Evolutionary conservation across 2,888 invertebrate species (phyloP).

Genomic region (Hemaris fuciformis): DNA sequence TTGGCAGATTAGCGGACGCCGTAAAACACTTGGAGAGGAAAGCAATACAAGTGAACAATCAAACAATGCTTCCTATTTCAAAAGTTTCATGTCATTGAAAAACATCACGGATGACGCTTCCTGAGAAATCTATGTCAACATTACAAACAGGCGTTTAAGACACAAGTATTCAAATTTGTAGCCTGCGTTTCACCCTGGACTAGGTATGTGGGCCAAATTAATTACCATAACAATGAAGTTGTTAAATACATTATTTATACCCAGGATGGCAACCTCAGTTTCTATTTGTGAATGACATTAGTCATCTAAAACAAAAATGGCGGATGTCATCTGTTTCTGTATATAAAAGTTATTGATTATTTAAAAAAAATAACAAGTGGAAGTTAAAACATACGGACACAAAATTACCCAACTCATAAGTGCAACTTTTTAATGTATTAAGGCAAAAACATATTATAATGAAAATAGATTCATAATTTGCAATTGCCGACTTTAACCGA

Average conservation of each 20-base stretch:
- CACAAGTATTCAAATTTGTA: slow-evolving; percentile 44
- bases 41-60: not conserved
- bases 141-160: slow-evolving; percentile 38
- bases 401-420: too few relatives aligned
- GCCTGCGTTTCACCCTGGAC: slow-evolving; percentile 53
- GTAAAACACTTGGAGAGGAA: not conserved
- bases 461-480: not conserved
- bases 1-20: not conserved
- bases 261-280: slow-evolving; percentile 39
- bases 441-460: not conserved
- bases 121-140: slow-evolving; percentile 39
- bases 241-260: slow-evolving; percentile 70
- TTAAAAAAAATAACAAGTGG: too few relatives aligned
- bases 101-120: slow-evolving; percentile 33
- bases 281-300: slow-evolving; percentile 41
- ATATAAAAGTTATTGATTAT: too few relatives aligned
- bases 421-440: too few relatives aligned
- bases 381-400: too few relatives aligned
- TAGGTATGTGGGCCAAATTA: slow-evolving; percentile 60
- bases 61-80: slow-evolving; percentile 8
- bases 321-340: too few relatives aligned
- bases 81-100: not conserved
- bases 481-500: not conserved
- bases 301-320: slow-evolving; percentile 19
- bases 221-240: slow-evolving; percentile 68